Evolutionary conservation across 1,140 invertebrate genomes (phyloP).

Genomic region (Drosophila aff.): DNA sequence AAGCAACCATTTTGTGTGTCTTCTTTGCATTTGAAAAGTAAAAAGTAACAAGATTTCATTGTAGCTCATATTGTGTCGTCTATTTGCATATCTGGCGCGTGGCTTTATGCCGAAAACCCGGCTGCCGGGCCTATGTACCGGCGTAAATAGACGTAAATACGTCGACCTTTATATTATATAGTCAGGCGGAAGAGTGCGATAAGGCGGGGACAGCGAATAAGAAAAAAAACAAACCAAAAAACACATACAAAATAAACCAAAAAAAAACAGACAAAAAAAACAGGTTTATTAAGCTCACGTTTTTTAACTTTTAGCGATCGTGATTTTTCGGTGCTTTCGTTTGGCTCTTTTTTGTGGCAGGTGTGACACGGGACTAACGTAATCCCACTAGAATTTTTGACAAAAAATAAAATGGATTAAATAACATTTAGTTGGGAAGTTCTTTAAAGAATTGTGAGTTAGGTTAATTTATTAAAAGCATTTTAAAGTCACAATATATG

Average conservation of each 20-base stretch:
- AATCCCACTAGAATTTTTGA: no score
- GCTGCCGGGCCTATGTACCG: not conserved
- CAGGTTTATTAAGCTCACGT: slow-evolving; percentile 48
- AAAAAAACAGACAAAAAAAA: slow-evolving; percentile 1
- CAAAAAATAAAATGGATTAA: not conserved
- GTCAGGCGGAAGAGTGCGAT: slow-evolving; percentile 7
- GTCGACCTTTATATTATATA: slow-evolving; percentile 35
- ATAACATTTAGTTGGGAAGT: not conserved
- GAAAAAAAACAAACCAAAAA: not conserved
- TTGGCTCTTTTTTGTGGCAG: slow-evolving; percentile 1
- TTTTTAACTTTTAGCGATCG: slow-evolving; percentile 39
- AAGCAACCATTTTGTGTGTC: slow-evolving; percentile 53
- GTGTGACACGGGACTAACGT: not conserved
- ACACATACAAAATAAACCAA: not conserved
- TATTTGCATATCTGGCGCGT: slow-evolving; percentile 76
- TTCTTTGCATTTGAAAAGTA: slow-evolving; percentile 48
- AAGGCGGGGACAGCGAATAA: not conserved
- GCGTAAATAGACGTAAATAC: slow-evolving; percentile 11
- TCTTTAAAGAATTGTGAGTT: not conserved
- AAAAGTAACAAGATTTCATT: slow-evolving; percentile 60
- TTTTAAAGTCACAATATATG: no score
- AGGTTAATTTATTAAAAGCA: no score
- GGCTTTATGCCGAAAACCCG: slow-evolving; percentile 28
- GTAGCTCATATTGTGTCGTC: slow-evolving; percentile 35
- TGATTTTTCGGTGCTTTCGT: slow-evolving; percentile 4